These are phyloP conservation scores for Tubiluchus corallicola DNA, from an alignment of 2,888 invertebrate genomes.

Conservation along the genomic window DNA sequence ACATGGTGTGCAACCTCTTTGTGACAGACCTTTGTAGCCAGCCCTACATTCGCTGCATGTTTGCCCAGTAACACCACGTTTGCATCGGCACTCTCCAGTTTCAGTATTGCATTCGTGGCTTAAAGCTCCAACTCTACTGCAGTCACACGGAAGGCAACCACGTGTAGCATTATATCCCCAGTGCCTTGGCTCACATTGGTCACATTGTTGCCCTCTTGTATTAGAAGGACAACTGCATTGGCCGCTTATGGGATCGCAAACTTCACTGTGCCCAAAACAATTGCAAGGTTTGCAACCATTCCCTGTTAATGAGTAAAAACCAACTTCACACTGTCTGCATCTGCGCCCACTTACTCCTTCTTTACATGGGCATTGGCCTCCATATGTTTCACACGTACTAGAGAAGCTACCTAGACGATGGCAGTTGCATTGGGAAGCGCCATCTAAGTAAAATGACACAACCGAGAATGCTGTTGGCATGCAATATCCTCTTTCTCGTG, in stretches of 20 bases:
- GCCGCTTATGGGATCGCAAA: conserved; percentile 21
- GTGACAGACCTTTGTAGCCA: background rate
- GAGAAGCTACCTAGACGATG: background rate
- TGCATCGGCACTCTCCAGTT: background rate
- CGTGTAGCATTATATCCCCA: conserved; percentile 12
- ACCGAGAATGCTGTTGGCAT: background rate
- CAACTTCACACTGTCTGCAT: conserved; percentile 61
- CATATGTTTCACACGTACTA: conserved; percentile 1
- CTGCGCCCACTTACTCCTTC: conserved; percentile 60
- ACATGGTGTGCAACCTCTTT: conserved; percentile 55
- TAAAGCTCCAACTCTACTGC: background rate
- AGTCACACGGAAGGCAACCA: background rate
- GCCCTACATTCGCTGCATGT: background rate
- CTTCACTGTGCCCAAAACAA: conserved; percentile 18
- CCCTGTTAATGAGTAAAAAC: conserved; percentile 62
- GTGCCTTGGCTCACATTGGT: conserved; percentile 22
- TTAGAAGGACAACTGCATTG: conserved; percentile 20
- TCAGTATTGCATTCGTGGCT: background rate
- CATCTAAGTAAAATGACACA: background rate
- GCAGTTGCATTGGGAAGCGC: background rate
- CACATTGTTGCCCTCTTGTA: conserved; percentile 23
- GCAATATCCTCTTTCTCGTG: background rate
- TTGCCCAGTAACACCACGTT: background rate
- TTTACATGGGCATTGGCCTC: conserved; percentile 30
- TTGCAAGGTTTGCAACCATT: conserved; percentile 57